These are phyloP conservation scores for Andricus quercusramuli DNA, from an alignment of 2,888 invertebrate genomes.

Conservation along the genomic window DNA sequence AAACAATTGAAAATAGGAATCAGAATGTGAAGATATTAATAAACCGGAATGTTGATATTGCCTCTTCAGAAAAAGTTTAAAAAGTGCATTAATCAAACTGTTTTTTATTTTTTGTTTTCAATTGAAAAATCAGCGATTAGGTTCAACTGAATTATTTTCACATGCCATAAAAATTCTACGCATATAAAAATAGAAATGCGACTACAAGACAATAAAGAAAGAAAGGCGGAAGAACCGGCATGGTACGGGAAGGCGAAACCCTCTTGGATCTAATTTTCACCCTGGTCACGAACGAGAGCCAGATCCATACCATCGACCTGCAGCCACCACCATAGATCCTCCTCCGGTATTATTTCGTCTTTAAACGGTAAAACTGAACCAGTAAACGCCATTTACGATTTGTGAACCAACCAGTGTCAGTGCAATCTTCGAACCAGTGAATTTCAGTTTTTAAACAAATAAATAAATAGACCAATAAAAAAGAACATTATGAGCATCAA, in stretches of 20 bases:
- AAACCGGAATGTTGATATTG: too few species aligned
- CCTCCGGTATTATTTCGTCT: slow-evolving; percentile 28
- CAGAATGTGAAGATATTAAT: too few species aligned
- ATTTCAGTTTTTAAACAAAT: slow-evolving; percentile 4
- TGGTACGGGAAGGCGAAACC: slow-evolving; percentile 59
- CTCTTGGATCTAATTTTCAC: slow-evolving; percentile 55
- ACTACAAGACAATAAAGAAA: not conserved
- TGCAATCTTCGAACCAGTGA: not conserved
- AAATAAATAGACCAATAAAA: not conserved
- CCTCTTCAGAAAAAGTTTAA: too few species aligned
- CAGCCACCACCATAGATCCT: slow-evolving; percentile 48
- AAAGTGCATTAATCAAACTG: too few species aligned
- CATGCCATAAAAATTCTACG: not conserved
- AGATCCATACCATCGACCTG: slow-evolving; percentile 73
- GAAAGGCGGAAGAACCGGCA: slow-evolving; percentile 46
- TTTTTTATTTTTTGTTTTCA: too few species aligned
- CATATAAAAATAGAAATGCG: not conserved
- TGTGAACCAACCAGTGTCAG: slow-evolving; percentile 9
- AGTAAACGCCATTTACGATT: slow-evolving; percentile 46
- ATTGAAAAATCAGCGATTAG: not conserved
- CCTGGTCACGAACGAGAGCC: slow-evolving; percentile 71
- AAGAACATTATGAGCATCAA: not conserved
- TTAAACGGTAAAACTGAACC: slow-evolving; percentile 34
- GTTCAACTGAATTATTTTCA: not conserved
- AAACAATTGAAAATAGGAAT: too few species aligned